phyloP scores from a whole-genome alignment of 2,113 vertebrate genomes.

The Colinus virginianus region DNA sequence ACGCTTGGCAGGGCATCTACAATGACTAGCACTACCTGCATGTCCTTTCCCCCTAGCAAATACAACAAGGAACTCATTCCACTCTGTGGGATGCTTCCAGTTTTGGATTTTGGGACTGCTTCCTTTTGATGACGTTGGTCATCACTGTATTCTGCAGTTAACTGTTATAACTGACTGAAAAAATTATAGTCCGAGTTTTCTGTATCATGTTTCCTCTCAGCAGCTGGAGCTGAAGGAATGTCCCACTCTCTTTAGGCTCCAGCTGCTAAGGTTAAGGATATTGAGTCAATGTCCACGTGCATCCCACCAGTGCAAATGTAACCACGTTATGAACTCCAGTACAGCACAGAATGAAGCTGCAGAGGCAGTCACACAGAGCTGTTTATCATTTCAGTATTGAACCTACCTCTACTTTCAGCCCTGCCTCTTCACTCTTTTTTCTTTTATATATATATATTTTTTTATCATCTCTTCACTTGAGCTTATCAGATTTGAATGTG shows the following conservation, averaged over 20 bases:
- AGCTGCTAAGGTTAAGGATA: background rate
- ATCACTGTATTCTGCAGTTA: background rate
- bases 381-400: background rate
- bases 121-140: background rate
- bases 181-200: background rate
- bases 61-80: background rate
- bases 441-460: too few relatives aligned
- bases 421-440: background rate
- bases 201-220: background rate
- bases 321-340: fast-evolving
- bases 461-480: background rate
- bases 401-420: background rate
- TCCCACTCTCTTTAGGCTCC: background rate
- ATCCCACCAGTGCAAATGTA: background rate
- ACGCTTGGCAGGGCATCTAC: background rate
- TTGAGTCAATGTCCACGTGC: background rate
- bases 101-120: background rate
- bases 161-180: background rate
- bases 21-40: background rate
- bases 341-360: background rate
- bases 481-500: background rate
- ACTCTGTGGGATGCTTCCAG: background rate
- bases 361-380: fast-evolving
- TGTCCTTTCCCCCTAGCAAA: background rate
- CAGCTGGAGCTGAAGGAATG: background rate